Percentiles rank a stretch among this genome's conserved stretches.
phyloP scores from a whole-genome alignment of 2,888 invertebrate genomes.

The Pandemis heparana region DNA sequence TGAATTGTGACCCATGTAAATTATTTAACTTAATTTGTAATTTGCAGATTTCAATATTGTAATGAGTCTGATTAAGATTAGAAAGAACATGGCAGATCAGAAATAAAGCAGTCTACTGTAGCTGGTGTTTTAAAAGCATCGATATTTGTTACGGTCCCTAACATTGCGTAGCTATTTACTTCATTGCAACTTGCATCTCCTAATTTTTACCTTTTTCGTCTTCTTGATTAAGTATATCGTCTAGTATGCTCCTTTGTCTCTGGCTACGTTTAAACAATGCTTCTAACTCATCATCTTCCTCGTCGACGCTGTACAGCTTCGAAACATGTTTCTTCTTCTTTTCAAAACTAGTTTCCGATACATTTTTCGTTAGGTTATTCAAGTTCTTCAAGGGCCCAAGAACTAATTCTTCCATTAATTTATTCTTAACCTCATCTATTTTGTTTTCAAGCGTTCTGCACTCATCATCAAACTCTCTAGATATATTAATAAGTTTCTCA shows the following conservation, averaged over 20 bases:
- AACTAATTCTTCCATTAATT: slow-evolving; percentile 78
- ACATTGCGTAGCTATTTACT: slow-evolving; percentile 77
- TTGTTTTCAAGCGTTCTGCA: slow-evolving; percentile 65
- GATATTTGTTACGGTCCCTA: slow-evolving; percentile 61
- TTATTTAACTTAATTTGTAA: too few species aligned
- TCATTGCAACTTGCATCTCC: slow-evolving; percentile 21
- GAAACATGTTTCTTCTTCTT: slow-evolving; percentile 64
- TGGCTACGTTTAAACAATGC: slow-evolving; percentile 88
- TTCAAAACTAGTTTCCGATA: slow-evolving; percentile 72
- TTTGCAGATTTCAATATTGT: too few species aligned
- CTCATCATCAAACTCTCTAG: slow-evolving; percentile 78
- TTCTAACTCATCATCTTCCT: slow-evolving; percentile 87
- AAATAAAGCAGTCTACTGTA: slow-evolving; percentile 42
- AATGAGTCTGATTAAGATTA: neutral
- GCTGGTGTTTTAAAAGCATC: slow-evolving; percentile 62
- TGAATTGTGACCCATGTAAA: too few species aligned
- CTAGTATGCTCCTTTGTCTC: slow-evolving; percentile 89
- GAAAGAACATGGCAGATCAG: slow-evolving; percentile 57
- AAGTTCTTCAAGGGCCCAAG: slow-evolving; percentile 66
- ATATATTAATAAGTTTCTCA: slow-evolving; percentile 78
- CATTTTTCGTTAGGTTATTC: slow-evolving; percentile 75
- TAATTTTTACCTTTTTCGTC: slow-evolving; percentile 79
- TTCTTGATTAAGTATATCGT: slow-evolving; percentile 88
- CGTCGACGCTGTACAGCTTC: slow-evolving; percentile 74
- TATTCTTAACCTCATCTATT: slow-evolving; percentile 73